Base-by-base conservation (phyloP, 2,888 invertebrate species). In the Bursaphelenchus okinawaensis region DNA sequence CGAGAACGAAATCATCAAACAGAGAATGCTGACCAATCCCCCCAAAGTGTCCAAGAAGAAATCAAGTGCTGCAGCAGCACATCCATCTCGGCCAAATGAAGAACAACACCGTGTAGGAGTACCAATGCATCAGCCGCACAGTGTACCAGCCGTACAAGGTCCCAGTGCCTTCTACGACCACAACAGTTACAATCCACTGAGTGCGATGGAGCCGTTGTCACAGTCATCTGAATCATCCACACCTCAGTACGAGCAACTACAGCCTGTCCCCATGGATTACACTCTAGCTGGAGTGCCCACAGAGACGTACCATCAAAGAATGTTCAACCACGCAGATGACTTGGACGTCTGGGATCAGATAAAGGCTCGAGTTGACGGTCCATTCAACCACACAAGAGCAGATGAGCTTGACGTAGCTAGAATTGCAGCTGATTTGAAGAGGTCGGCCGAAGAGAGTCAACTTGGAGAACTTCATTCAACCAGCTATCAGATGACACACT, bases 321-420 rank as follows among this genome's bases (percentile, higher is more conserved):
- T n/a, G 12, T 40, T 40, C n/a, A 40, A 40, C n/a, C 40, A 40
- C n/a, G 19, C 51, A 9, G 29, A 59, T 19, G 54, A 61, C 26
- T 28, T 61, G n/a, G 61, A 61, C 24, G 22, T 62, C n/a, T 61
- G 61, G 61, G 61, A 61, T 59, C 61, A 61, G 26, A 61, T 61
- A 19, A 63, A 59, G 26, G 20, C 61, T 24, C 55, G n/a, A 8
- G 59, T 61, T 1, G 61, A 61, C 26, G 20, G 24, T 23, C 59
- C 60, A 12, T 59, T 56, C 19, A 27, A 56, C 19, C 27, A 24
- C 27, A 56, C 56, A 19, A 9, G 51, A 16, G 40, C 50, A 16
- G 27, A 26, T 20, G 61, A 61, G 9, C n/a, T 61, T 9, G 61
- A 52, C 12, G 24, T 24, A 24, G 54, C 54, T 4, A 23, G 55